phyloP scores from a whole-genome alignment of 2,797 vertebrate species.

The Calcarius lapponicus region DNA sequence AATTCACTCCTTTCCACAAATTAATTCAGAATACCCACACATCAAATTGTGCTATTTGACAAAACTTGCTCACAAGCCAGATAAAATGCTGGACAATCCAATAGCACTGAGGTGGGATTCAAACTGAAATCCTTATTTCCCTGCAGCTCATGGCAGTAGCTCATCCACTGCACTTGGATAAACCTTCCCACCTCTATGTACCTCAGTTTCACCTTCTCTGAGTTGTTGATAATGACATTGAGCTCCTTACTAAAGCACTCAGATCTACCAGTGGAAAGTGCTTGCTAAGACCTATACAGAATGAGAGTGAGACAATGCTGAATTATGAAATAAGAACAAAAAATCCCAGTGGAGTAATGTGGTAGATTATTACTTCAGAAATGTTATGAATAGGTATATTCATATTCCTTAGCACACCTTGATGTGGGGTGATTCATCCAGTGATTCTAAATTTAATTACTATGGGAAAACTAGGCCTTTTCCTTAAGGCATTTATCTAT shows the following conservation, averaged over 20 bases:
- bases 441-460: background rate
- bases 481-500: background rate
- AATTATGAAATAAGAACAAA: background rate
- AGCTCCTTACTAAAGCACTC: background rate
- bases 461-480: background rate
- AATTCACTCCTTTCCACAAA: background rate
- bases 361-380: background rate
- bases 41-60: background rate
- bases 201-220: background rate
- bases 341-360: background rate
- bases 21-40: background rate
- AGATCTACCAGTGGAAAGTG: background rate
- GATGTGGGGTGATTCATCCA: background rate
- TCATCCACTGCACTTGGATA: background rate
- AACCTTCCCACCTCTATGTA: background rate
- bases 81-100: background rate
- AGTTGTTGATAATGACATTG: background rate
- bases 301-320: background rate
- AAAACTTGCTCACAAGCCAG: background rate
- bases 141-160: background rate
- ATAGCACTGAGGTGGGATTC: background rate
- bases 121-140: background rate
- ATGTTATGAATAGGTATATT: background rate
- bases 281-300: background rate
- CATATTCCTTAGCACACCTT: background rate